Percentiles rank a stretch among this genome's conserved stretches.
phyloP scores from a whole-genome alignment of 2,113 vertebrate species.

The Grammomys surdaster region DNA sequence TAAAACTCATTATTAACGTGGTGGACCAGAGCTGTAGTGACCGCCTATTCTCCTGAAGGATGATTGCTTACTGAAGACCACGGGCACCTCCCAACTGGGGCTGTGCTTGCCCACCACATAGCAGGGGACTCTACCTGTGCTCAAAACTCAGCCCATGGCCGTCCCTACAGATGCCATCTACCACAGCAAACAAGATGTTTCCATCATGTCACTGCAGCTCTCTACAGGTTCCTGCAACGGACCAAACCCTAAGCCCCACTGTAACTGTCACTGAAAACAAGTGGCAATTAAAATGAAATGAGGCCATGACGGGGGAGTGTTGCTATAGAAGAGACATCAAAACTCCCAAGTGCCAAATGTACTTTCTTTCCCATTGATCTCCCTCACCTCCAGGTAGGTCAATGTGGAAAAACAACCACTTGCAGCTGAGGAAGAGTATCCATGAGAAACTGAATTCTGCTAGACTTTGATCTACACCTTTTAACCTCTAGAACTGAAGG shows the following conservation, averaged over 20 bases:
- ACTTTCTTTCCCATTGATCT: too few species aligned
- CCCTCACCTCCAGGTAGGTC: background rate
- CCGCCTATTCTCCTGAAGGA: background rate
- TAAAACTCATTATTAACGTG: background rate
- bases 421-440: background rate
- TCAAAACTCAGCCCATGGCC: background rate
- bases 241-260: background rate
- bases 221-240: background rate
- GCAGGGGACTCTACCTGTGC: background rate
- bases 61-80: background rate
- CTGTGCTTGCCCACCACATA: background rate
- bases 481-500: background rate
- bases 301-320: background rate
- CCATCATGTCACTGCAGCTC: background rate
- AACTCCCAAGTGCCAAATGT: background rate
- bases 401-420: background rate
- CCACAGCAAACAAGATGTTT: background rate
- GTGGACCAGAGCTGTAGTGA: background rate
- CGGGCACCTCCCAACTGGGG: background rate
- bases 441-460: background rate
- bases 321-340: background rate
- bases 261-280: background rate
- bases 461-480: background rate
- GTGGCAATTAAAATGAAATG: background rate
- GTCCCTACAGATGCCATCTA: background rate